Evolutionary conservation across 1,140 invertebrate species (phyloP).

Genomic region (Glomeris maerens): DNA sequence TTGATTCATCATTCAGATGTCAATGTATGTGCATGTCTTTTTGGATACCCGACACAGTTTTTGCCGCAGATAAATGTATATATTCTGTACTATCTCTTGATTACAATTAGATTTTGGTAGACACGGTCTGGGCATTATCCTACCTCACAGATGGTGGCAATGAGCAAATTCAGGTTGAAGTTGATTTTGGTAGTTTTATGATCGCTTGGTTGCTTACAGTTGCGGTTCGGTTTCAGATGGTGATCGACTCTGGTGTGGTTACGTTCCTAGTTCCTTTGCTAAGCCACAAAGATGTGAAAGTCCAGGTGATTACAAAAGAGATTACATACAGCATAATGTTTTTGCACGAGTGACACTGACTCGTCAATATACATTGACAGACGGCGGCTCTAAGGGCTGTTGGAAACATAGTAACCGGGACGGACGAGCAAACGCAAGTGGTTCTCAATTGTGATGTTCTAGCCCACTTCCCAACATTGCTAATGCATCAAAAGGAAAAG

Average conservation of each 20-base stretch:
- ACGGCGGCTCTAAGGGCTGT: slow-evolving; percentile 92
- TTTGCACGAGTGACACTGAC: too few species aligned
- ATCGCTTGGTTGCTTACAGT: too few species aligned
- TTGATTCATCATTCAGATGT: slow-evolving; percentile 91
- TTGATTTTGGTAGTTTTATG: too few species aligned
- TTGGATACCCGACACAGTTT: not conserved
- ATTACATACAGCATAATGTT: too few species aligned
- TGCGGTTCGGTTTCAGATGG: too few species aligned
- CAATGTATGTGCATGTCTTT: slow-evolving; percentile 53
- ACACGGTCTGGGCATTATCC: slow-evolving; percentile 98
- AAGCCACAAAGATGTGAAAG: slow-evolving; percentile 92
- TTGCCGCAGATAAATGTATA: not conserved
- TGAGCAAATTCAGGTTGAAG: slow-evolving; percentile 83
- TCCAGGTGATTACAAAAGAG: slow-evolving; percentile 27
- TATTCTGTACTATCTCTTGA: not conserved
- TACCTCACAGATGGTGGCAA: slow-evolving; percentile 98
- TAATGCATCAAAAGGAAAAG: slow-evolving; percentile 76
- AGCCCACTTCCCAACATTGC: slow-evolving; percentile 72
- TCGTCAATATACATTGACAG: too few species aligned
- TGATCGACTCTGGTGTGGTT: slow-evolving; percentile 91
- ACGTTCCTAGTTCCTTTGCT: slow-evolving; percentile 86
- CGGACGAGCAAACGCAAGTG: slow-evolving; percentile 94
- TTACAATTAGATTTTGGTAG: slow-evolving; percentile 70
- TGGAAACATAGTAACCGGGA: slow-evolving; percentile 98
- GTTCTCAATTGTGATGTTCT: slow-evolving; percentile 87